Base-by-base conservation (phyloP, 2,888 invertebrate genomes). In the Cephus pulcher region DNA sequence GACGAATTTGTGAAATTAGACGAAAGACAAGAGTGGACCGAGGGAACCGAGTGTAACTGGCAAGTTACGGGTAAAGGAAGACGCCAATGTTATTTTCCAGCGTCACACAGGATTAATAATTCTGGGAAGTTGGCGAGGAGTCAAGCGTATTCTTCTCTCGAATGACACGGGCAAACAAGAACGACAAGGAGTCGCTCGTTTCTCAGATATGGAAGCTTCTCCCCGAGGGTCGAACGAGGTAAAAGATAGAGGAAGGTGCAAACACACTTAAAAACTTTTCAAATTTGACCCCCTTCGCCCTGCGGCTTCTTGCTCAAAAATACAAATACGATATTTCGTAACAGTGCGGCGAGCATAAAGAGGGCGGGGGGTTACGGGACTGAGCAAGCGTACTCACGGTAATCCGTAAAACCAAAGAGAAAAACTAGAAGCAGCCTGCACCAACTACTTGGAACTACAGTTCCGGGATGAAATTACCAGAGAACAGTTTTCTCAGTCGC, bases 51-150 rank as follows among this genome's bases (percentile, higher is more conserved):
- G 15, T 12, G 12, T 40, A 40, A 15, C 40, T 15, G 4, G 15
- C 4, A 40, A 4, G 40, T 15, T 40, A 30, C n/a, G 70, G 33
- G 70, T n/a, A 30, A 12, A 33, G 11, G 30, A 33, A 82, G 81
- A 76, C 83, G 81, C 79, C 84, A 76, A 83, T 84, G 86, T 87
- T 88, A 89, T 89, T 89, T 89, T 89, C 88, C 89, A 86, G 84
- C 86, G 90, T 90, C 90, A 87, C 88, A 88, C 88, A 87, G 87
- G 89, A 88, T 90, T 91, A 90, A 91, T 91, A 91, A 90, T 90
- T 88, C 84, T 82, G 30, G 79, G 82, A 84, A 87, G 85, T 86
- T 86, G 81, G 80, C 83, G 30, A 32, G 81, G 80, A 85, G 84
- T 35, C 68, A 37, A 15, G 40, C 12, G 15, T 40, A 40, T 40